Evolutionary conservation across 2,888 invertebrate species (phyloP), one percentile per base, ranked within the genome.

Genomic region (Chirona hameri): DNA sequence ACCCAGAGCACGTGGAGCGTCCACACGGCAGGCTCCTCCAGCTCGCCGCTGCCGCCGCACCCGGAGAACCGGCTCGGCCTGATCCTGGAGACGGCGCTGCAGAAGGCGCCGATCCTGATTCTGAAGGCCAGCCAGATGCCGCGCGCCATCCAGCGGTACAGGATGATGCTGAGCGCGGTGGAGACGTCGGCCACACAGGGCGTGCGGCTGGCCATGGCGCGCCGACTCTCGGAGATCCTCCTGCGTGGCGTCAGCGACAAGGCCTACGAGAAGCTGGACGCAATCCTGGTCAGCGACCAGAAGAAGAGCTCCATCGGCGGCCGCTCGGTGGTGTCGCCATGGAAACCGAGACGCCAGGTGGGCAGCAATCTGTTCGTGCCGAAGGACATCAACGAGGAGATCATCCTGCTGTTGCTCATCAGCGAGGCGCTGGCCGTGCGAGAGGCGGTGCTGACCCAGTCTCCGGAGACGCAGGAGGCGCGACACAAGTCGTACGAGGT

Each of bases 391-490:
- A 93, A 93, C 88, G 99, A 99, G 89, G 99, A 99, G 89, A 93
- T 95, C 69, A 91, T 99, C 84, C 90, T 99, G 80, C 88, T 98
- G 83, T 90, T 99, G 82, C 90, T 97, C 84, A 95, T 99, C 84
- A 88, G 95, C 84, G 96, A 96, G 90, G 94, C 95, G 0, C 93
- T 95, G 92, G 98, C 97, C 82, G 96, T 95, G 60, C 91, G 96
- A 82, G 96, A 98, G 89, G 97, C 98, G 0, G 97, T 98, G 82
- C 90, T 99, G 79, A 97, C 97, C 85, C 95, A 98, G 88, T 94
- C 95, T 85, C 95, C 94, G 0, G 98, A 98, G 89, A 96, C 96
- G 88, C 93, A 92, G 87, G 94, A 93, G 84, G 94, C 93, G 46
- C 91, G 97, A 84, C 90, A 92, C 82, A 93, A 94, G 87, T 94